A percentile compares a stretch with the other conserved stretches of the same genome.
Conservation (phyloP, 2,888 invertebrate genomes). For the Mimachlamys varia region DNA sequence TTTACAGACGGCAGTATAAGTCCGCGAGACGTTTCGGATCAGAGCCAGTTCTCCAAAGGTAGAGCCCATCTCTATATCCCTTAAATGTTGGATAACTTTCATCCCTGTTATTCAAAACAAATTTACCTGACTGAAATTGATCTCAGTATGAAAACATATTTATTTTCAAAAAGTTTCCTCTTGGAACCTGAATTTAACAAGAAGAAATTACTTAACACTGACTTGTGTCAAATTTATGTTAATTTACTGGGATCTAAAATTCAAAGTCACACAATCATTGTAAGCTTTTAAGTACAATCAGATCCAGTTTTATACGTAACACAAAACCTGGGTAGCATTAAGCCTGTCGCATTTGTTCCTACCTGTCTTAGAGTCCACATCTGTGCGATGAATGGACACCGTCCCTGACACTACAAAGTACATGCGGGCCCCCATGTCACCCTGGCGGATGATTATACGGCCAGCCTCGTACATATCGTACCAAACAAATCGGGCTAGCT, state of each 20-base stretch:
- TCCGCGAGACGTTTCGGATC: conserved; percentile 66
- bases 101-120: conserved; percentile 49
- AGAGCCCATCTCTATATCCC: conserved; percentile 63
- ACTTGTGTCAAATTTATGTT: too few species aligned
- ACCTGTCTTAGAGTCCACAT: conserved; percentile 57
- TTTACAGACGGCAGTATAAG: conserved; percentile 68
- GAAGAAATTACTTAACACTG: too few species aligned
- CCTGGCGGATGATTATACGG: conserved; percentile 71
- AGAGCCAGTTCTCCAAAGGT: conserved; percentile 74
- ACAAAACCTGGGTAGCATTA: too few species aligned
- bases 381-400: conserved; percentile 59
- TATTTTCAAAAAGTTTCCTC: background rate
- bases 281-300: too few species aligned
- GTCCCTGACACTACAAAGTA: conserved; percentile 72
- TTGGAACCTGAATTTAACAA: background rate
- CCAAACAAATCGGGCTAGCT: conserved; percentile 64
- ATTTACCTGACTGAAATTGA: background rate
- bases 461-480: conserved; percentile 68
- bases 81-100: conserved; percentile 50
- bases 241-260: too few species aligned
- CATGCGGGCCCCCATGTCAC: conserved; percentile 67
- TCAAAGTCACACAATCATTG: too few species aligned
- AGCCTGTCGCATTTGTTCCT: background rate
- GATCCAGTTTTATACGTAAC: too few species aligned
- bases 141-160: background rate